These are phyloP conservation scores for Psammodynastes pulverulentus DNA, from an alignment of 2,113 vertebrate species.

Conservation along the genomic window DNA sequence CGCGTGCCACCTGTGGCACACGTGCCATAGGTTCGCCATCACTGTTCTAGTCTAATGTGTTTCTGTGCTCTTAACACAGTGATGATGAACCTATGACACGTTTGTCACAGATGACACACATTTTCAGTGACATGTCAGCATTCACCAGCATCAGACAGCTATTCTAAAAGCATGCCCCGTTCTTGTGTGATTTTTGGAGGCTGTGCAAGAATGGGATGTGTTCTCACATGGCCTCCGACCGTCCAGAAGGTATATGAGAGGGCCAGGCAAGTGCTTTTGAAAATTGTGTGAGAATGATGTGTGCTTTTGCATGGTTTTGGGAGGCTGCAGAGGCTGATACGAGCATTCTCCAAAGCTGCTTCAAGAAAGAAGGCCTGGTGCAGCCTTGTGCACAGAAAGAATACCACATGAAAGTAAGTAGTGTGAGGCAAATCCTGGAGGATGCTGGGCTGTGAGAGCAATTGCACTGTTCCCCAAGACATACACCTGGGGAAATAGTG, in stretches of 20 bases:
- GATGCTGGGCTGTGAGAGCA: not conserved
- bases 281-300: not conserved
- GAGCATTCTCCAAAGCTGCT: not conserved
- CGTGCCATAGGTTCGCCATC: too few relatives aligned
- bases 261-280: not conserved
- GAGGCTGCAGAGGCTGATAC: not conserved
- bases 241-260: not conserved
- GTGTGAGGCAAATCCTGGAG: not conserved
- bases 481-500: not conserved
- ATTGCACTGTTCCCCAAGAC: not conserved
- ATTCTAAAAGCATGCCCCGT: not conserved
- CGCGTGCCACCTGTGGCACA: too few relatives aligned
- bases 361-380: not conserved
- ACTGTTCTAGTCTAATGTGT: not conserved
- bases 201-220: not conserved
- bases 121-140: not conserved
- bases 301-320: not conserved
- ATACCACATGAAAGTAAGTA: not conserved
- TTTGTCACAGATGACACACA: not conserved
- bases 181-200: not conserved
- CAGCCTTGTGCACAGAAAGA: not conserved
- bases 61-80: not conserved
- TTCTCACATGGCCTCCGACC: not conserved
- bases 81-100: not conserved
- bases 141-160: not conserved